Conservation (phyloP, 1,140 invertebrate genomes). For the Latrodectus geometricus region DNA sequence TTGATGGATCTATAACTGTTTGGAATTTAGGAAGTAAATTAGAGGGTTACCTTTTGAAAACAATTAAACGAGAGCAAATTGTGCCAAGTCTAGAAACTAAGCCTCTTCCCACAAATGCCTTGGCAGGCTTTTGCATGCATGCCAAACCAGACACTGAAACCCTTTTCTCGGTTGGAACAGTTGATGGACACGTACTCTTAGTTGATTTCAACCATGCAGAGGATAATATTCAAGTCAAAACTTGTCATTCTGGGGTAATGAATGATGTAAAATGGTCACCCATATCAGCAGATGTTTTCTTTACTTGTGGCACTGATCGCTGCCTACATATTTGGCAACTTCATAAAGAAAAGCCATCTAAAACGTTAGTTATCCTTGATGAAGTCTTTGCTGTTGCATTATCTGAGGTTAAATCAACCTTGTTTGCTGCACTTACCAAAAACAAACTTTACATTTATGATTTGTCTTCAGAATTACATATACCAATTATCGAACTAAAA, state of each 20-base stretch:
- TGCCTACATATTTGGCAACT: constrained; percentile 15
- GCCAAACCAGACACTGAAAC: constrained; percentile 15
- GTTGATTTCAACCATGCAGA: constrained; percentile 18
- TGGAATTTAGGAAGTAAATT: constrained; percentile 24
- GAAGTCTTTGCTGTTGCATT: constrained; percentile 6
- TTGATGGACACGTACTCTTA: constrained; percentile 44
- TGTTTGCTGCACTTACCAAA: constrained; percentile 18
- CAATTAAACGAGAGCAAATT: not conserved
- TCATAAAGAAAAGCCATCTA: not conserved
- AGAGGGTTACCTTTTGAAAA: constrained; percentile 8
- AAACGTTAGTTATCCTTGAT: constrained; percentile 11
- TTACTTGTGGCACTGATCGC: constrained; percentile 24
- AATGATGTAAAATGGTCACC: constrained; percentile 50
- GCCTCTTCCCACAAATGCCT: constrained; percentile 9
- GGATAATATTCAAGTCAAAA: constrained; percentile 12
- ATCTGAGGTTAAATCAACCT: constrained; percentile 34
- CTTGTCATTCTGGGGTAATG: constrained; percentile 27
- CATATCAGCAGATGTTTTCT: constrained; percentile 22
- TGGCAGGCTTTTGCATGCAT: constrained; percentile 12
- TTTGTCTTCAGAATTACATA: constrained; percentile 19
- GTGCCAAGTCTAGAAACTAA: not conserved
- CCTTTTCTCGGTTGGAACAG: constrained; percentile 21
- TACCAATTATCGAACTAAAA: not conserved
- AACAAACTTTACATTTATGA: constrained; percentile 18
- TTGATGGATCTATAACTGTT: constrained; percentile 23